A percentile compares a stretch with the other conserved stretches of the same genome.
These are phyloP conservation scores for Andrena dorsata DNA, from an alignment of 2,888 invertebrate genomes.

Conservation along the genomic window DNA sequence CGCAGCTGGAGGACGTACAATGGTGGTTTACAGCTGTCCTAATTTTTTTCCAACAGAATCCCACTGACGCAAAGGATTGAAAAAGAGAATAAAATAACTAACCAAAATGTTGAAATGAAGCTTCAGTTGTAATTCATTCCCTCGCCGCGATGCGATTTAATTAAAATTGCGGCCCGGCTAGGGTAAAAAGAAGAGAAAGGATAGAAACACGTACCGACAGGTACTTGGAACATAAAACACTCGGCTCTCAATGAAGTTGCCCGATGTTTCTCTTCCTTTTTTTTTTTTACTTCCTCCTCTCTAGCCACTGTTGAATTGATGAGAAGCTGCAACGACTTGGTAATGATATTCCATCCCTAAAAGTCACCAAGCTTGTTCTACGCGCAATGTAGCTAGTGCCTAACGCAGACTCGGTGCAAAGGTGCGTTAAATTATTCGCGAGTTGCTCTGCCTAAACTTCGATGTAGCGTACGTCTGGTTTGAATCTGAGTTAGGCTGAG, in stretches of 20 bases:
- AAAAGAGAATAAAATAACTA: conserved; percentile 12
- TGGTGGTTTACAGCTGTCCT: conserved; percentile 37
- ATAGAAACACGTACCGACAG: conserved; percentile 3
- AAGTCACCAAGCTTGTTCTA: background rate
- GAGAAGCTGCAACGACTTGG: background rate
- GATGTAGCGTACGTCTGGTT: too few relatives aligned
- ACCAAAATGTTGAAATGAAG: conserved; percentile 58
- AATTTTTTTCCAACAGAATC: conserved; percentile 44
- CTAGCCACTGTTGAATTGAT: conserved; percentile 19
- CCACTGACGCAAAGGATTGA: conserved; percentile 5
- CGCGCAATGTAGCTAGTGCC: too few relatives aligned
- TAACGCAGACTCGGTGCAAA: too few relatives aligned
- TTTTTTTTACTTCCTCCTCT: background rate
- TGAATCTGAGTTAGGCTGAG: too few relatives aligned
- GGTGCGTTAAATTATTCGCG: too few relatives aligned
- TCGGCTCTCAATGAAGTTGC: conserved; percentile 48
- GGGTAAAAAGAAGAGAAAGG: conserved; percentile 14
- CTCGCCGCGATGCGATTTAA: conserved; percentile 56
- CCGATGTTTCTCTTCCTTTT: conserved; percentile 2
- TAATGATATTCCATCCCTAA: background rate
- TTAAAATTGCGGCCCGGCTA: conserved; percentile 53
- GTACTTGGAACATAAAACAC: conserved; percentile 24
- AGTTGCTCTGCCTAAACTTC: too few relatives aligned
- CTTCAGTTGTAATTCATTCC: conserved; percentile 61
- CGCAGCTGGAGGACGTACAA: conserved; percentile 39